These are phyloP conservation scores for Holocentrus rufus DNA, from an alignment of 2,797 vertebrate species.

Conservation along the genomic window DNA sequence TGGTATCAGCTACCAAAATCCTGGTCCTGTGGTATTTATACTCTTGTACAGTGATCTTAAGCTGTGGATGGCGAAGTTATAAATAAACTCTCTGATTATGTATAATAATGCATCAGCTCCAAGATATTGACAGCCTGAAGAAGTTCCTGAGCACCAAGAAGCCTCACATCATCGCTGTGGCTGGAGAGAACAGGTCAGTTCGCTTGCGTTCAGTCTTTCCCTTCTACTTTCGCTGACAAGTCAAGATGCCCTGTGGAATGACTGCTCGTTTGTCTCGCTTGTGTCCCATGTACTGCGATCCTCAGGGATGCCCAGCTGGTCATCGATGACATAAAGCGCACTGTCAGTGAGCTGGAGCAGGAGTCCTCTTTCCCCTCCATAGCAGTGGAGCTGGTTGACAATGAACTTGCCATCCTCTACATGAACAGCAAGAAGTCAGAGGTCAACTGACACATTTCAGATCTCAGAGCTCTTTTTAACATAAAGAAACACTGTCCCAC, in stretches of 20 bases:
- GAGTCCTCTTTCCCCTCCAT: slow-evolving; percentile 89
- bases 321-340: slow-evolving; percentile 91
- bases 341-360: slow-evolving; percentile 90
- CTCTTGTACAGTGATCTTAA: neutral
- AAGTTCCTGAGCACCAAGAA: slow-evolving; percentile 92
- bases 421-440: slow-evolving; percentile 95
- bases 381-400: slow-evolving; percentile 90
- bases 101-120: slow-evolving; percentile 58
- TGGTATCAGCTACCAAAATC: too few relatives aligned
- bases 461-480: neutral
- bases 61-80: neutral
- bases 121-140: slow-evolving; percentile 90
- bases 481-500: neutral
- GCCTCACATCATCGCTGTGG: slow-evolving; percentile 89
- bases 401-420: slow-evolving; percentile 88
- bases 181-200: slow-evolving; percentile 88
- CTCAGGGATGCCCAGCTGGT: slow-evolving; percentile 90
- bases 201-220: neutral
- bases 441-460: slow-evolving; percentile 68
- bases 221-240: neutral
- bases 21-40: too few relatives aligned
- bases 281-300: neutral
- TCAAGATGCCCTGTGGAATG: neutral
- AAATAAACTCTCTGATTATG: neutral
- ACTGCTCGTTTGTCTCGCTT: neutral